Evolutionary conservation across 92 coral and sea anemone species (phyloP).

Genomic region (Montipora capitata): DNA sequence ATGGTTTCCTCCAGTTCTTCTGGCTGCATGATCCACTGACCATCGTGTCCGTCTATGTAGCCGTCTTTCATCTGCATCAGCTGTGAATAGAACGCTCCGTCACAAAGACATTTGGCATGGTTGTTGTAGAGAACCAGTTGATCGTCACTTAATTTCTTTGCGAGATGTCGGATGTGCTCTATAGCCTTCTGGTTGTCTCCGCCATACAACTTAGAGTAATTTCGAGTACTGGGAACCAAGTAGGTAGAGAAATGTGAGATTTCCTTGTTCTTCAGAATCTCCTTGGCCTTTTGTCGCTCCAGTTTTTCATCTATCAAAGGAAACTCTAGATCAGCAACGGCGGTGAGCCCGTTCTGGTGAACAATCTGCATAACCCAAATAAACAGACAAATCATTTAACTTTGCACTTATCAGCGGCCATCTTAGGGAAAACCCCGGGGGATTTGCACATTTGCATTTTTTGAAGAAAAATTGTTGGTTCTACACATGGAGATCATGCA

Average conservation of each 20-base stretch:
- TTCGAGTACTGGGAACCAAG: slow-evolving; percentile 46
- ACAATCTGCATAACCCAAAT: slow-evolving; percentile 3
- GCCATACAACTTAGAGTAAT: slow-evolving; percentile 8
- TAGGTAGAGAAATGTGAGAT: slow-evolving; percentile 48
- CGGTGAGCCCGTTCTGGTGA: slow-evolving; percentile 40
- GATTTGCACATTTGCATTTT: too few relatives aligned
- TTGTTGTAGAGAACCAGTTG: slow-evolving; percentile 42
- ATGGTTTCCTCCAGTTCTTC: slow-evolving; percentile 36
- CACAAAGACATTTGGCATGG: slow-evolving; percentile 43
- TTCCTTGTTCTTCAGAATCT: slow-evolving; percentile 39
- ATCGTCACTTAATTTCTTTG: slow-evolving; percentile 46
- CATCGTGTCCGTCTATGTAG: slow-evolving; percentile 45
- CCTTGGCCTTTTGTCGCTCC: neutral
- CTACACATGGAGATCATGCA: too few relatives aligned
- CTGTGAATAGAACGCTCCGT: slow-evolving; percentile 64
- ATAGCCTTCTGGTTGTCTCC: slow-evolving; percentile 37
- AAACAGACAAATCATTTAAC: too few relatives aligned
- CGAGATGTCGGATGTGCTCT: slow-evolving; percentile 10
- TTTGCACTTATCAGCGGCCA: too few relatives aligned
- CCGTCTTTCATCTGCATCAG: slow-evolving; percentile 60
- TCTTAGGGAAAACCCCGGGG: too few relatives aligned
- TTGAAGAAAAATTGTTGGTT: too few relatives aligned
- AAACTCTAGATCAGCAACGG: slow-evolving; percentile 64
- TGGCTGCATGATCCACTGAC: slow-evolving; percentile 52
- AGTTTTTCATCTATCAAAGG: slow-evolving; percentile 29